phyloP scores from a whole-genome alignment of 2,797 vertebrate species.

The Echeneis naucrates region DNA sequence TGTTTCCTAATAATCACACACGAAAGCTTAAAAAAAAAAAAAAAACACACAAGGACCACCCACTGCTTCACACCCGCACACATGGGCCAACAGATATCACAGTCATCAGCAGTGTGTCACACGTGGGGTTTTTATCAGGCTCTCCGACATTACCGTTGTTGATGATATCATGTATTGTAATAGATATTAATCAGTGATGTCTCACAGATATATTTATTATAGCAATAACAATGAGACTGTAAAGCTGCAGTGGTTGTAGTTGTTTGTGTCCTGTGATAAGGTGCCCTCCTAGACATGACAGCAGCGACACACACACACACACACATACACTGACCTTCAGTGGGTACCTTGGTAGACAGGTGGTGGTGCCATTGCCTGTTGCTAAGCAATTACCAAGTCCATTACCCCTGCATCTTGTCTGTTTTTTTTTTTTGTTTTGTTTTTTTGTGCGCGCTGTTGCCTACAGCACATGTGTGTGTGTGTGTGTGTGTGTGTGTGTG shows the following conservation, averaged over 20 bases:
- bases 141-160: slow-evolving; percentile 7
- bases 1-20: slow-evolving; percentile 10
- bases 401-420: slow-evolving; percentile 73
- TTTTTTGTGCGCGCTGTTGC: slow-evolving; percentile 32
- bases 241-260: slow-evolving; percentile 5
- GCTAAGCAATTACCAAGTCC: slow-evolving; percentile 82
- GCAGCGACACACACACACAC: slow-evolving; percentile 22
- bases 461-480: background rate
- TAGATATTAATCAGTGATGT: no score
- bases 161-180: slow-evolving; percentile 26
- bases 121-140: slow-evolving; percentile 14
- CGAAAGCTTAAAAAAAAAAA: background rate
- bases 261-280: slow-evolving; percentile 29
- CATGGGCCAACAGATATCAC: slow-evolving; percentile 8
- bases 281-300: slow-evolving; percentile 6
- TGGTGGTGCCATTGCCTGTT: slow-evolving; percentile 75
- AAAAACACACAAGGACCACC: slow-evolving; percentile 5
- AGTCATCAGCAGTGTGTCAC: slow-evolving; percentile 10
- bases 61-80: background rate
- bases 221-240: slow-evolving; percentile 26
- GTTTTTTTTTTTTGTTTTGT: slow-evolving; percentile 4
- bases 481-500: slow-evolving; percentile 12
- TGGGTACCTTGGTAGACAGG: slow-evolving; percentile 74
- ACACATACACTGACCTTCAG: slow-evolving; percentile 68
- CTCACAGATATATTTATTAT: no score